Base-by-base conservation (phyloP, 2,888 invertebrate species). In the Danaus chrysippus region DNA sequence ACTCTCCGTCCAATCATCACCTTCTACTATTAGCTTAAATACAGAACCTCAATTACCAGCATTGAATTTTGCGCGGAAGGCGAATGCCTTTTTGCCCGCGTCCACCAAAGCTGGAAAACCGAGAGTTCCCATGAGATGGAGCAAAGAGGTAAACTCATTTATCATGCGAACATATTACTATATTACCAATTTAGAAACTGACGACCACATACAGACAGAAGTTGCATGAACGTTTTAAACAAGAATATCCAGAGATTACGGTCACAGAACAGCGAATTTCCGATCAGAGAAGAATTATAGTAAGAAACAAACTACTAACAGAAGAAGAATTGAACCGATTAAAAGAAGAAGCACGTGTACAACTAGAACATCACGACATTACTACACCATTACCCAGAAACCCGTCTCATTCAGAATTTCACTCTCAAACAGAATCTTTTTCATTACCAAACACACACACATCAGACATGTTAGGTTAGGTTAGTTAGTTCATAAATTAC, bases 251-350 rank as follows among this genome's bases (percentile, higher is more conserved):
- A 49, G n/a, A 12, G n/a, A 15, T 49, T 49, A 8, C 1, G n/a
- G 49, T 49, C 10, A 12, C 49, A 15, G 49, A 49, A 15, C 49
- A 49, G 49, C 10, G 49, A 15, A 49, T 49, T 12, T 10, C 49
- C 10, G 49, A 49, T 49, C 49, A 49, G n/a, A 49, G 49, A 49
- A 49, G 49, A 49, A 49, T 13, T 11, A 49, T 49, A 49, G 49
- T 49, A 8, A 49, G 15, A 12, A 49, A 49, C 15, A 49, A 49
- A 13, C 49, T 49, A 10, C n/a, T 49, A 13, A 8, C 49, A 9
- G 12, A 49, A 49, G 49, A 49, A 49, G 13, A 49, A 49, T 12
- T 49, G n/a, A 49, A 49, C 9, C 49, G n/a, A 13, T 12, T 13
- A 12, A 13, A 9, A 49, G 49, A 49, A 49, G 13, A 49, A 15